Evolutionary conservation across 2,888 invertebrate species (phyloP).

Genomic region (Actias luna): DNA sequence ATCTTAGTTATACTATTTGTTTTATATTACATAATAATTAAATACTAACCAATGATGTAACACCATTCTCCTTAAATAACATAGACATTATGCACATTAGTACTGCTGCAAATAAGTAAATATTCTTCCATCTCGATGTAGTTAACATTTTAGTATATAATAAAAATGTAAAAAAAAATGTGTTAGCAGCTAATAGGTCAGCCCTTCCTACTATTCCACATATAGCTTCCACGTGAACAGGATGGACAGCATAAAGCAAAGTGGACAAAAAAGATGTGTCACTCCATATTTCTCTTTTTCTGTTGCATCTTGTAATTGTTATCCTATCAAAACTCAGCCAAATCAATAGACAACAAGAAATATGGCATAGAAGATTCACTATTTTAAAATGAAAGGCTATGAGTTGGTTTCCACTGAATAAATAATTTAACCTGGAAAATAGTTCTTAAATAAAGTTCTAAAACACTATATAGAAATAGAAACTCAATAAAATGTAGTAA

Average conservation of each 20-base stretch:
- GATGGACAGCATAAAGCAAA: slow-evolving; percentile 93
- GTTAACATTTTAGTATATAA: slow-evolving; percentile 77
- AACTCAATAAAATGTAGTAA: neutral
- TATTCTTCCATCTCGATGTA: slow-evolving; percentile 27
- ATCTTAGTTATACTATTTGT: too few relatives aligned
- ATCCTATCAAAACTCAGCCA: slow-evolving; percentile 49
- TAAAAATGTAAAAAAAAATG: slow-evolving; percentile 87
- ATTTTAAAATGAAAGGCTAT: slow-evolving; percentile 86
- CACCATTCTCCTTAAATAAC: slow-evolving; percentile 96
- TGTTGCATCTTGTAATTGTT: neutral
- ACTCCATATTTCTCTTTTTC: slow-evolving; percentile 19
- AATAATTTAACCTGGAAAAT: slow-evolving; percentile 83
- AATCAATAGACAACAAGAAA: slow-evolving; percentile 65
- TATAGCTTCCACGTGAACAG: slow-evolving; percentile 96
- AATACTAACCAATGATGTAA: slow-evolving; percentile 88
- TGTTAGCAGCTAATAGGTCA: slow-evolving; percentile 91
- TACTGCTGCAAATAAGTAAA: slow-evolving; percentile 54
- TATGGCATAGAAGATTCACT: slow-evolving; percentile 89
- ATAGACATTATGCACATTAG: slow-evolving; percentile 84
- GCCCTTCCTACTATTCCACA: slow-evolving; percentile 96
- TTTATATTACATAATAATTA: neutral
- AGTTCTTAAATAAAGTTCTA: neutral
- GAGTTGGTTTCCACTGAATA: slow-evolving; percentile 81
- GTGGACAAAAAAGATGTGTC: slow-evolving; percentile 84
- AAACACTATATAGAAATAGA: neutral